Conservation (phyloP, 2,797 vertebrate genomes). For the Siniperca undulata region DNA sequence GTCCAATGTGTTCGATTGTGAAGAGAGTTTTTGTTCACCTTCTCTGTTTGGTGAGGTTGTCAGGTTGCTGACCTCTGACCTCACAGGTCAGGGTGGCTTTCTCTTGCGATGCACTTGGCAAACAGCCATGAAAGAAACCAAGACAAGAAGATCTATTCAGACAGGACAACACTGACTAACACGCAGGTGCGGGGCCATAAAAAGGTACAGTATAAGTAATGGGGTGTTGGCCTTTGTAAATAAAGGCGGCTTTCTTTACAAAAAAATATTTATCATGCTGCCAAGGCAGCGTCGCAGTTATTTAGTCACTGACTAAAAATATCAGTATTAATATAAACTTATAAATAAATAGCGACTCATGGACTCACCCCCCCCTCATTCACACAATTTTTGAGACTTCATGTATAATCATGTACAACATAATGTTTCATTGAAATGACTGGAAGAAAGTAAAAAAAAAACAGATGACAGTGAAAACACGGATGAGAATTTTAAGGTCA, state of each 20-base stretch:
- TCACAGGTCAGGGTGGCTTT: constrained; percentile 55
- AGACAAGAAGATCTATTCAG: constrained; percentile 78
- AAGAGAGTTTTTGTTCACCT: constrained; percentile 59
- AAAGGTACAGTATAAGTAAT: constrained; percentile 75
- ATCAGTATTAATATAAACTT: constrained; percentile 94
- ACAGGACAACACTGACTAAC: constrained; percentile 81
- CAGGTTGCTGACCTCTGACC: constrained; percentile 70
- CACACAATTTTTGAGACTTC: constrained; percentile 71
- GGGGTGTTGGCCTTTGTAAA: constrained; percentile 93
- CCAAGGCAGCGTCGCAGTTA: constrained; percentile 96
- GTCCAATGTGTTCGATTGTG: constrained; percentile 58
- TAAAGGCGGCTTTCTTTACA: constrained; percentile 95
- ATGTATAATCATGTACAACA: constrained; percentile 81
- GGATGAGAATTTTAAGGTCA: constrained; percentile 67
- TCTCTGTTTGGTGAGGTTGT: constrained; percentile 71
- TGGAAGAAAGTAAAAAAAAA: constrained; percentile 51
- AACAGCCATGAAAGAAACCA: constrained; percentile 66
- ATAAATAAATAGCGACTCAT: constrained; percentile 94
- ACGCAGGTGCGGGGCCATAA: constrained; percentile 73
- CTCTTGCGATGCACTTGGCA: constrained; percentile 70
- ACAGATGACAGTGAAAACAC: constrained; percentile 46
- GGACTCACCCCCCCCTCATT: constrained; percentile 77
- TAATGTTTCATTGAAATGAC: constrained; percentile 69
- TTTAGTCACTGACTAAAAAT: constrained; percentile 99
- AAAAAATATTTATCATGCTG: constrained; percentile 94